These are phyloP conservation scores for Tenualosa ilisha DNA, from an alignment of 2,797 vertebrate genomes.

Conservation along the genomic window DNA sequence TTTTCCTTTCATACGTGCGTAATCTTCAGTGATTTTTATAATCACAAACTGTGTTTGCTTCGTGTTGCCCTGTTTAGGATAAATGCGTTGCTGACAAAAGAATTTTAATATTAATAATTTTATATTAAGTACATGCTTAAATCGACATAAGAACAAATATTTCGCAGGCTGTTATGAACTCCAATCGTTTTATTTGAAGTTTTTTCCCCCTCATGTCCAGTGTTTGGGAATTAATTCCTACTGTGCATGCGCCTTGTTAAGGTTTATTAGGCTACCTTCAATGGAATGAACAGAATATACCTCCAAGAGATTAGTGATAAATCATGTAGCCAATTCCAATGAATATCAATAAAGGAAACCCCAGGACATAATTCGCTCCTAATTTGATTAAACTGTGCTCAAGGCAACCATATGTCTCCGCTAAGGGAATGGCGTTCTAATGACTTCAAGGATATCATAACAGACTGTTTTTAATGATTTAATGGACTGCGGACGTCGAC, in stretches of 20 bases:
- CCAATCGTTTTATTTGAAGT: background rate
- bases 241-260: constrained; percentile 63
- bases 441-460: constrained; percentile 88
- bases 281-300: constrained; percentile 80
- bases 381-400: constrained; percentile 94
- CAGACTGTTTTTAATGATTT: constrained; percentile 90
- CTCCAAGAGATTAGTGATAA: constrained; percentile 88
- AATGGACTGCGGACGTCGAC: constrained; percentile 84
- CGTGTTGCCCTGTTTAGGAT: background rate
- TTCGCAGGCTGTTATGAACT: background rate
- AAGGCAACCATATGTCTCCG: constrained; percentile 85
- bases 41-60: background rate
- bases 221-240: constrained; percentile 49
- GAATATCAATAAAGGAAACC: constrained; percentile 90
- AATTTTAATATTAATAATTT: background rate
- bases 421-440: constrained; percentile 85
- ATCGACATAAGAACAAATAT: background rate
- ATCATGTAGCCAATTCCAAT: constrained; percentile 88
- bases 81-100: background rate
- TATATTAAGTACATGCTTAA: background rate
- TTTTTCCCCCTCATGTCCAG: constrained; percentile 11
- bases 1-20: background rate
- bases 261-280: constrained; percentile 74
- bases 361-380: constrained; percentile 86
- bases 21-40: no score